Conservation (phyloP, 2,888 invertebrate species). For the Apamea monoglypha region DNA sequence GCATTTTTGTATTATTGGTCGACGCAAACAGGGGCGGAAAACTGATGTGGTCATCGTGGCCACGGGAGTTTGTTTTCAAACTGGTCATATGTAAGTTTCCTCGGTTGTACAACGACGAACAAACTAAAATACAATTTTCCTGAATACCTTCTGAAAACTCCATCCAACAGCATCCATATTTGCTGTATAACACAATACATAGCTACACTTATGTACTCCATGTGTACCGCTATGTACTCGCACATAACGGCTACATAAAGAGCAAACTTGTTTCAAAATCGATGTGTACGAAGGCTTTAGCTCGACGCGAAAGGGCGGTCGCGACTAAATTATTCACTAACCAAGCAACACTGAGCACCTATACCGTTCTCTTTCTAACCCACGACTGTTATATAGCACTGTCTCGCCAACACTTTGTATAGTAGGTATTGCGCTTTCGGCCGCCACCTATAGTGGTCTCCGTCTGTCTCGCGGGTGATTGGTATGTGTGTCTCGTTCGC, state of each 20-base stretch:
- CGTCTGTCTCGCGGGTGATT: slow-evolving; percentile 56
- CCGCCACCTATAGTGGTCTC: slow-evolving; percentile 84
- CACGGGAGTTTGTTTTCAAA: no score
- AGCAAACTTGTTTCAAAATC: slow-evolving; percentile 71
- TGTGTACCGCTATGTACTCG: slow-evolving; percentile 27
- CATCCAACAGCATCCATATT: slow-evolving; percentile 9
- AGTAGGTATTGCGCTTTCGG: slow-evolving; percentile 87
- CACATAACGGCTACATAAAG: slow-evolving; percentile 61
- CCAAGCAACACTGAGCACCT: slow-evolving; percentile 85
- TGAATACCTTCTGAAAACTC: slow-evolving; percentile 20
- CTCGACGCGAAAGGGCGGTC: slow-evolving; percentile 84
- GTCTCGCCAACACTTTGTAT: slow-evolving; percentile 75
- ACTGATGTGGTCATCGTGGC: no score
- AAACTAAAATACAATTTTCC: slow-evolving; percentile 38
- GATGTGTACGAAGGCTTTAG: slow-evolving; percentile 69
- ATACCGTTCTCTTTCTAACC: slow-evolving; percentile 74
- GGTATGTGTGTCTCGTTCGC: slow-evolving; percentile 79
- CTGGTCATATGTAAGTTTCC: no score
- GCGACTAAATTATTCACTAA: slow-evolving; percentile 86
- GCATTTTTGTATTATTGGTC: no score
- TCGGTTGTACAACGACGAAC: background rate
- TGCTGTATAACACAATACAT: background rate
- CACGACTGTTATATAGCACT: slow-evolving; percentile 56
- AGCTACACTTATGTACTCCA: slow-evolving; percentile 1
- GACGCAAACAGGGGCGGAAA: no score